Evolutionary conservation across 2,113 vertebrate species (phyloP).

Genomic region (Lepisosteus oculatus): DNA sequence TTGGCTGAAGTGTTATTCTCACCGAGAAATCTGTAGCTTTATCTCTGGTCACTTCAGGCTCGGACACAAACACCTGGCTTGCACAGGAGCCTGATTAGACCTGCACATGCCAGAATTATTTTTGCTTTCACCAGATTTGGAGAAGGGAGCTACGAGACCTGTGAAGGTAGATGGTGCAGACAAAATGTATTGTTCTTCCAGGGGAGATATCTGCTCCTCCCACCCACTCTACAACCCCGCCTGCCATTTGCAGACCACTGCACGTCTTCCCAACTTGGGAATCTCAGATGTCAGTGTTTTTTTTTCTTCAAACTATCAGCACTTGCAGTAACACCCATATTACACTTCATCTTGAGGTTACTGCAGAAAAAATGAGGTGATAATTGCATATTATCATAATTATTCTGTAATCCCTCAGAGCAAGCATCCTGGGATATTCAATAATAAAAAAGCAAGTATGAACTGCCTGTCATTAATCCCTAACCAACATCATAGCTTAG

Average conservation of each 20-base stretch:
- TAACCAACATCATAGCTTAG: too few relatives aligned
- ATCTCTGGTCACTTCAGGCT: too few relatives aligned
- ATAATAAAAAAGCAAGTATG: constrained; percentile 71
- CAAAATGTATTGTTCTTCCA: not conserved
- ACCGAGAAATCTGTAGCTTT: too few relatives aligned
- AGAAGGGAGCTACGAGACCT: too few relatives aligned
- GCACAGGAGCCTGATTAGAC: too few relatives aligned
- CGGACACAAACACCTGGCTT: too few relatives aligned
- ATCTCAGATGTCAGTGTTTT: constrained; percentile 78
- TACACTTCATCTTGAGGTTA: constrained; percentile 80
- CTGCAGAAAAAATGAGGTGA: constrained; percentile 83
- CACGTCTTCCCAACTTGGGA: constrained; percentile 68
- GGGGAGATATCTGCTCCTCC: not conserved
- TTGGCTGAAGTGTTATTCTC: too few relatives aligned
- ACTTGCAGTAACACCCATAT: constrained; percentile 80
- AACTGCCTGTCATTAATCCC: constrained; percentile 67
- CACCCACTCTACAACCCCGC: not conserved
- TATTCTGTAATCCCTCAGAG: constrained; percentile 81
- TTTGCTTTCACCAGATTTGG: too few relatives aligned
- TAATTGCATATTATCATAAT: constrained; percentile 96
- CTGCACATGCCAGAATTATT: too few relatives aligned
- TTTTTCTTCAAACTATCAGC: constrained; percentile 85
- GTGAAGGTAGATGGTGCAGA: too few relatives aligned
- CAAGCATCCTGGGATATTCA: constrained; percentile 77
- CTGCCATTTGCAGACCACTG: constrained; percentile 54